Evolutionary conservation across 1,140 invertebrate genomes (phyloP).

Genomic region (Oscheius sp.): DNA sequence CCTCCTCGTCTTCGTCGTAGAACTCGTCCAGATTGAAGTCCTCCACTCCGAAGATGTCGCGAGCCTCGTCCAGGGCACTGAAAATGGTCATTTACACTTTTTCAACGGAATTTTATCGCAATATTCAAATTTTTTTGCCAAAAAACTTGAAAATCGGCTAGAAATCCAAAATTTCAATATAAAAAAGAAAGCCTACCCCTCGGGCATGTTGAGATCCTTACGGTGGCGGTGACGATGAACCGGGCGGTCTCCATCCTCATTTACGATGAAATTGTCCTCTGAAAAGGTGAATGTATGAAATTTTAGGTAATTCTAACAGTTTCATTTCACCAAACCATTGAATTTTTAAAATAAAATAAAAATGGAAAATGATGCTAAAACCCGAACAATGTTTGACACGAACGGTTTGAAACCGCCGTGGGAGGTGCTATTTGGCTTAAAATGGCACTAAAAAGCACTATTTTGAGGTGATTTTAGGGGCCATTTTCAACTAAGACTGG

Average conservation of each 20-base stretch:
- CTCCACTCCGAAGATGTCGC: slow-evolving; percentile 95
- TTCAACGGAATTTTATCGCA: slow-evolving; percentile 2
- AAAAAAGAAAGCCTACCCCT: too few species aligned
- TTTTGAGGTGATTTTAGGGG: background rate
- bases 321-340: background rate
- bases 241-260: too few species aligned
- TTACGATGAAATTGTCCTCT: slow-evolving; percentile 17
- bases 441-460: background rate
- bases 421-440: too few species aligned
- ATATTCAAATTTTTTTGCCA: slow-evolving; percentile 45
- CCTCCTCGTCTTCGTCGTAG: slow-evolving; percentile 65
- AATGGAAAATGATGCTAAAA: background rate
- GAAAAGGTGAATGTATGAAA: background rate
- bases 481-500: too few species aligned
- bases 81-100: background rate
- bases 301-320: background rate
- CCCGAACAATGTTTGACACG: background rate
- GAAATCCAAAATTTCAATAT: background rate
- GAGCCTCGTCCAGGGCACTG: slow-evolving; percentile 87
- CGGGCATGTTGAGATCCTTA: too few species aligned
- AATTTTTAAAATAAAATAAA: background rate
- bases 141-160: background rate
- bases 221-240: too few species aligned
- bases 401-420: too few species aligned
- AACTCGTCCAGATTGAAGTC: slow-evolving; percentile 96